Evolutionary conservation across 1,140 invertebrate genomes (phyloP).

Genomic region (Drosophila eugracilis): DNA sequence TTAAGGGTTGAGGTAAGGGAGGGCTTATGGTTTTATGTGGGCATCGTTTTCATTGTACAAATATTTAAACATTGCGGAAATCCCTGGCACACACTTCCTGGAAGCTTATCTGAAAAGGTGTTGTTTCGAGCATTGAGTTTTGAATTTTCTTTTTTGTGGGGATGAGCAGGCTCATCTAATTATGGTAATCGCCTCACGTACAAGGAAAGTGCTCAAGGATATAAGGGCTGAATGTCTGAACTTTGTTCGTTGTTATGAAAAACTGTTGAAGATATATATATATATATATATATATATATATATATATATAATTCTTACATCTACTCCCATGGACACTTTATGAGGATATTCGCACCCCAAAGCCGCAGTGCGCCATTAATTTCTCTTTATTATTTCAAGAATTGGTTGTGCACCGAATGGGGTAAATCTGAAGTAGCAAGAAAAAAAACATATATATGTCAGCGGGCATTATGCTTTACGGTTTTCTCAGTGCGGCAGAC

Average conservation of each 20-base stretch:
- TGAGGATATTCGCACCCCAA: constrained; percentile 3
- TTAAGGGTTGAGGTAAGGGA: constrained; percentile 10
- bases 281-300: too few species aligned
- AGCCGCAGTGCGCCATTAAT: constrained; percentile 27
- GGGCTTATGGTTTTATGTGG: constrained; percentile 4
- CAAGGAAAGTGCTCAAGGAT: too few species aligned
- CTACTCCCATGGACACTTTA: constrained; percentile 2
- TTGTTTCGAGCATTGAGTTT: constrained; percentile 18
- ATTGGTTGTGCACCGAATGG: constrained; percentile 12
- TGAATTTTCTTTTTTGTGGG: constrained; percentile 36
- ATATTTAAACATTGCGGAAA: constrained; percentile 62
- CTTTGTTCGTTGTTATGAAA: too few species aligned
- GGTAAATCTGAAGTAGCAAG: constrained; percentile 13
- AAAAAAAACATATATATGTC: constrained; percentile 26
- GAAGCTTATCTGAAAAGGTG: constrained; percentile 41
- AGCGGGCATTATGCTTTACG: constrained; percentile 30
- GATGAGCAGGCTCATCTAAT: constrained; percentile 49
- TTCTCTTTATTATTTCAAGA: constrained; percentile 37
- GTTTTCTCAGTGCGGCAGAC: constrained; percentile 18
- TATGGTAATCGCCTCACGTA: constrained; percentile 59
- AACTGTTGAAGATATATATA: too few species aligned
- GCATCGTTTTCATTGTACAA: constrained; percentile 45
- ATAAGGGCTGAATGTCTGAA: too few species aligned
- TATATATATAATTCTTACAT: too few species aligned
- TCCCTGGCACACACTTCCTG: constrained; percentile 12